Evolutionary conservation across 1,140 invertebrate genomes (phyloP).

Genomic region (Lordiphosa clarofinis): DNA sequence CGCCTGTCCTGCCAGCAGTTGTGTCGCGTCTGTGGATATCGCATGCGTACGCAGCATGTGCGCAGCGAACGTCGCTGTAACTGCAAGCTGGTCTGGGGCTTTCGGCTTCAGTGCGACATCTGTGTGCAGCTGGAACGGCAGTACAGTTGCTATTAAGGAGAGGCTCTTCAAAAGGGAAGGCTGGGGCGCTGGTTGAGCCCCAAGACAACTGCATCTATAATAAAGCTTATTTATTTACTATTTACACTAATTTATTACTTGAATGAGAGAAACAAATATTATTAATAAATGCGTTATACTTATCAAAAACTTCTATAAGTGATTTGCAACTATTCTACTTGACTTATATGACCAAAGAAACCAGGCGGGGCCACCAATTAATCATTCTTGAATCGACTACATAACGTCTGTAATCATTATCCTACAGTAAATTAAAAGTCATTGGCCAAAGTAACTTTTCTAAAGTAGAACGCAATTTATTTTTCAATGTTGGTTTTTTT

Average conservation of each 20-base stretch:
- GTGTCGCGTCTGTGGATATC: conserved; percentile 81
- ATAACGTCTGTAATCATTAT: too few relatives aligned
- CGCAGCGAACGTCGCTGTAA: conserved; percentile 81
- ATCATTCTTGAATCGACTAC: too few relatives aligned
- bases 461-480: too few relatives aligned
- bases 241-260: conserved; percentile 45
- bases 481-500: too few relatives aligned
- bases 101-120: conserved; percentile 84
- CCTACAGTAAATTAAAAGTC: too few relatives aligned
- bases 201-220: conserved; percentile 5
- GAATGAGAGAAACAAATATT: conserved; percentile 7
- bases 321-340: neutral
- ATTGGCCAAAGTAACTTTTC: too few relatives aligned
- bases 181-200: conserved; percentile 58
- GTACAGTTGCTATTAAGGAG: conserved; percentile 76
- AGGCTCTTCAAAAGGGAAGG: neutral
- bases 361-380: neutral
- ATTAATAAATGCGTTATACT: conserved; percentile 32
- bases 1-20: conserved; percentile 80
- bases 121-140: conserved; percentile 81
- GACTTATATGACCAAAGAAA: neutral
- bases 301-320: neutral
- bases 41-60: conserved; percentile 67
- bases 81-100: conserved; percentile 87
- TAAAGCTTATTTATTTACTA: conserved; percentile 62